Base-by-base conservation (phyloP, 1,140 invertebrate species). In the Chymomyza costata region DNA sequence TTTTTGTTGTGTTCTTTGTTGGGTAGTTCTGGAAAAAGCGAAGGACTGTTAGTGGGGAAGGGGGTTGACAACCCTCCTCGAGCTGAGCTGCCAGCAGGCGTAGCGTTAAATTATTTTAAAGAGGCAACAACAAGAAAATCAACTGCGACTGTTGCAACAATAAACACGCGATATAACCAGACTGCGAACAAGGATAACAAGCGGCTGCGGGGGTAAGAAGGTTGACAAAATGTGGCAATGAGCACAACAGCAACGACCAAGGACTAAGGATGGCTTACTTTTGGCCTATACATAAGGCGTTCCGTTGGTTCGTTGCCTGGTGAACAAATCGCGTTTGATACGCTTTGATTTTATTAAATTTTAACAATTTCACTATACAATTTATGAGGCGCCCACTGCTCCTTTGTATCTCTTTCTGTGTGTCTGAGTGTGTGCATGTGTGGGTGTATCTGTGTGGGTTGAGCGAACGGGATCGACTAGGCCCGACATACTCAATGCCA, bases 281-380 rank as follows among this genome's bases (percentile, higher is more conserved):
- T 32, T 25, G n/a, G 1, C 3, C 25, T 19, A 16, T 16, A n/a
- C n/a, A n/a, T n/a, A n/a, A n/a, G n/a, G n/a, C n/a, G n/a, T n/a
- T 39, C 15, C 32, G 28, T 39, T 34, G 35, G 11, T n/a, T n/a
- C 64, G 65, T 74, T 71, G 71, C 52, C 63, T 71, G 73, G 71
- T 71, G 67, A 78, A 78, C 71, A 78, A 74, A 78, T 78, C 73
- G 68, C 48, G 63, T 78, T 80, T 71, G 71, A 80, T 78, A 78
- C 71, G 71, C 71, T 80, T 78, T 78, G 71, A 78, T 78, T 78
- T 78, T 78, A 78, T 78, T 78, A 78, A 78, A 78, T 67, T 78
- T 78, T 78, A 78, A 80, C 73, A 71, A 78, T 80, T 67, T 71
- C 63, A 38, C 73, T 71, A 71, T 71, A 63, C 71, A 78, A 78